These are phyloP conservation scores for Eristalis arbustorum DNA, from an alignment of 2,888 invertebrate species.

Conservation along the genomic window DNA sequence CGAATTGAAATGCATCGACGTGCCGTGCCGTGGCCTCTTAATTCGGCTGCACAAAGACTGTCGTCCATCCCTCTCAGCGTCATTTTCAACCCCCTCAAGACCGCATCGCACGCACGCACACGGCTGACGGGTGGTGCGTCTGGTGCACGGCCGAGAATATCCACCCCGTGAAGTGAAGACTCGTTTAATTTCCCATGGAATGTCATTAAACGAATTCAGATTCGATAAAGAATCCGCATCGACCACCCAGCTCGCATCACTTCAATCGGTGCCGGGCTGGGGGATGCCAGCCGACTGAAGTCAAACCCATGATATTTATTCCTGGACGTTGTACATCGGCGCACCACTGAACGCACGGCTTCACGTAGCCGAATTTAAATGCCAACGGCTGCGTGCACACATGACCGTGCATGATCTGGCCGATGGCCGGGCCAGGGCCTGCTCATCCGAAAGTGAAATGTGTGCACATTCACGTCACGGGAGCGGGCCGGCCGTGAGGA, in stretches of 20 bases:
- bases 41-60: not conserved
- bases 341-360: slow-evolving; percentile 7
- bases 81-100: not conserved
- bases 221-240: slow-evolving; percentile 38
- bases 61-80: not conserved
- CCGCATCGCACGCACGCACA: not conserved
- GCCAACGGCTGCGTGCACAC: slow-evolving; percentile 39
- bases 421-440: not conserved
- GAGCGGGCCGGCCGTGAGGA: not conserved
- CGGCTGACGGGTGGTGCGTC: not conserved
- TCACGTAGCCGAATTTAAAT: slow-evolving; percentile 47
- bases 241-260: slow-evolving; percentile 56
- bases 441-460: slow-evolving; percentile 9
- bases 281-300: not conserved
- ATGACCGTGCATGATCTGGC: slow-evolving; percentile 46
- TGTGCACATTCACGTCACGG: not conserved
- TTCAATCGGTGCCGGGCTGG: slow-evolving; percentile 5
- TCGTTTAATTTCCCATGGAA: slow-evolving; percentile 51
- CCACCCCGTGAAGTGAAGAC: not conserved
- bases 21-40: not conserved
- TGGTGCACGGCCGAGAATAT: not conserved
- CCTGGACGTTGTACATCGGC: slow-evolving; percentile 1
- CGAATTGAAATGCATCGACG: not conserved
- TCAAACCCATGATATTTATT: slow-evolving; percentile 36
- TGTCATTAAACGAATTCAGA: slow-evolving; percentile 46